Base-by-base conservation (phyloP, 2,113 vertebrate species). In the Chaetorhynchus papuensis region DNA sequence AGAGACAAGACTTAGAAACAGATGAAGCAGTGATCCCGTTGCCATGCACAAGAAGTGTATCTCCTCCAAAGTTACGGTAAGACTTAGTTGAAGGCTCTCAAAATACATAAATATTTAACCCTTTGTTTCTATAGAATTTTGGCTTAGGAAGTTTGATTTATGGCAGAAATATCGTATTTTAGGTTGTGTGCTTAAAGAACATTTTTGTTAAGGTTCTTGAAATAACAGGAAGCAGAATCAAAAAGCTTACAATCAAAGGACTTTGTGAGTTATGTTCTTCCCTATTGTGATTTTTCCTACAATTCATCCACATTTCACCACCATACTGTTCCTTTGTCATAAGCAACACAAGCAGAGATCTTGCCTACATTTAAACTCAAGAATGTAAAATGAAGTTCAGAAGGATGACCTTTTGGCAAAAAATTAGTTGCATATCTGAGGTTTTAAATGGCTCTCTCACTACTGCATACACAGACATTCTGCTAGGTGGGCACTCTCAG, bases 251-350 rank as follows among this genome's bases (percentile, higher is more conserved):
- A 94, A 52, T 45, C 37, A 82, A 63, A 42, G 10, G 57, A 52
- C 15, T 53, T 24, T 4, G 3, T 22, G 45, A 74, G 37, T 20
- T 57, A 69, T 83, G 44, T 42, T 74, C 66, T 86, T 24, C 60
- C 60, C 82, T 26, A 83, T 79, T 90, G 81, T 85, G 93, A 75
- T 66, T 93, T 93, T 94, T 94, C 95, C 96, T 96, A 92, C 59
- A 97, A 94, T 94, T 92, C 89, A 87, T 61, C 39, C 44, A 72
- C 79, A 59, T 91, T 95, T 94, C 76, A 93, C n/a, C 31, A 93
- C 56, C 39, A 64, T 3, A 37, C 41, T 44, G 37, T 27, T 95
- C 24, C 41, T 90, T n/a, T 13, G 0, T 47, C 76, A 60, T 10
- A 57, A 83, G 20, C 59, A 87, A 41, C 47, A 70, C 20, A 70